Evolutionary conservation across 2,888 invertebrate genomes (phyloP), one percentile per base, ranked within the genome.

Genomic region (Pedicia rivosa): DNA sequence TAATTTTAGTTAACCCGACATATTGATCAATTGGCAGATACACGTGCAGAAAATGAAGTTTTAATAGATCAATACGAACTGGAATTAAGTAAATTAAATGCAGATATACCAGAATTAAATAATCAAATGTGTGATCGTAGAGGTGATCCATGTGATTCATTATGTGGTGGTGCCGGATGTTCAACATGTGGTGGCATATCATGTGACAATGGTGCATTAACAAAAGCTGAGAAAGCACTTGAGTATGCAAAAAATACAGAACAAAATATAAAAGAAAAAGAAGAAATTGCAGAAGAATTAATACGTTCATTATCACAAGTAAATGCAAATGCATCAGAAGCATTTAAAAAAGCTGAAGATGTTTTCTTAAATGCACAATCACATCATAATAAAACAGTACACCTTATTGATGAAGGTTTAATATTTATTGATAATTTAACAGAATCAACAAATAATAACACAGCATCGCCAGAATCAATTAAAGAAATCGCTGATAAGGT

Each of bases 81-180:
- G 2, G 73, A 80, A 47, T 59, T 94, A 24, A 64, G 65, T 6
- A 61, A 66, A 5, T 65, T 97, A 32, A 76, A 81, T 42, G 62
- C 66, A 2, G 67, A 74, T 44, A 74, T 95, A 47, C 91, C 94
- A 0, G 74, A 74, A 44, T 65, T 97, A 32, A 97, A 97, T 59
- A 73, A 80, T 47, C 75, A 83, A 57, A 78, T 87, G 53, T 90
- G 90, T 59, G 88, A 81, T 41, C 73, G 75, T 48, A 69, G 68
- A 22, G 82, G 78, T 32, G 74, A 83, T 54, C 78, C 79, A 12
- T 94, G 94, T 57, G 88, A 92, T 54, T 59, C 65, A 24, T 71
- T 91, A 40, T 98, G 98, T 58, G 98, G 98, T 32, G 97, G 98
- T 17, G 97, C 94, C 10, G 90, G 90, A 0, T 95, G 95, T 57